phyloP scores from a whole-genome alignment of 1,140 invertebrate species.

The Amphibalanus amphitrite region DNA sequence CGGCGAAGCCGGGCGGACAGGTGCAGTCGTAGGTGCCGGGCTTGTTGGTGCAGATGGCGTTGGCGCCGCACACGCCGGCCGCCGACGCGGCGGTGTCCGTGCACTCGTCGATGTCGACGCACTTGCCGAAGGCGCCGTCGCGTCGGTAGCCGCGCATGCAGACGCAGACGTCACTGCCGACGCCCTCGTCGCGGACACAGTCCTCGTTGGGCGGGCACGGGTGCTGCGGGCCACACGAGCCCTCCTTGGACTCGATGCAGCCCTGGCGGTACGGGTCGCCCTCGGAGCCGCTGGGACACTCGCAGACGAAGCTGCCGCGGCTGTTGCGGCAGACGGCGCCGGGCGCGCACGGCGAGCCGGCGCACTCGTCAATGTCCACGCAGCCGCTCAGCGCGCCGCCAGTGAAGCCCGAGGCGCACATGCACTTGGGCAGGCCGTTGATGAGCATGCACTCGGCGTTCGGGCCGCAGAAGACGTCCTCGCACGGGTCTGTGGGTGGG shows the following conservation, averaged over 20 bases:
- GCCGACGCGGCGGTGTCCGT: too few species aligned
- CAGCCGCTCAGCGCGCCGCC: constrained; percentile 50
- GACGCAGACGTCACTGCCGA: constrained; percentile 61
- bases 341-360: constrained; percentile 49
- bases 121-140: constrained; percentile 44
- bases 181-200: constrained; percentile 54
- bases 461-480: constrained; percentile 59
- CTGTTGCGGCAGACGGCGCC: constrained; percentile 75
- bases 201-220: constrained; percentile 67
- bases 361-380: constrained; percentile 70
- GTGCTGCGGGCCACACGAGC: constrained; percentile 46
- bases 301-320: constrained; percentile 65
- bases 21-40: constrained; percentile 86
- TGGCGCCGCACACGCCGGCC: too few species aligned
- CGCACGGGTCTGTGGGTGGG: constrained; percentile 70
- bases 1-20: constrained; percentile 64
- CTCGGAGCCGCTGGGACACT: constrained; percentile 47
- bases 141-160: constrained; percentile 71
- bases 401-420: constrained; percentile 53
- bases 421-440: constrained; percentile 61
- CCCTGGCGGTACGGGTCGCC: constrained; percentile 50
- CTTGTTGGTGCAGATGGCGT: constrained; percentile 74
- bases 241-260: constrained; percentile 42
- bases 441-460: constrained; percentile 77
- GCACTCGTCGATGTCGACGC: constrained; percentile 80